A percentile compares a stretch with the other conserved stretches of the same genome.
phyloP scores from a whole-genome alignment of 2,113 vertebrate genomes.

The Pavo muticus region DNA sequence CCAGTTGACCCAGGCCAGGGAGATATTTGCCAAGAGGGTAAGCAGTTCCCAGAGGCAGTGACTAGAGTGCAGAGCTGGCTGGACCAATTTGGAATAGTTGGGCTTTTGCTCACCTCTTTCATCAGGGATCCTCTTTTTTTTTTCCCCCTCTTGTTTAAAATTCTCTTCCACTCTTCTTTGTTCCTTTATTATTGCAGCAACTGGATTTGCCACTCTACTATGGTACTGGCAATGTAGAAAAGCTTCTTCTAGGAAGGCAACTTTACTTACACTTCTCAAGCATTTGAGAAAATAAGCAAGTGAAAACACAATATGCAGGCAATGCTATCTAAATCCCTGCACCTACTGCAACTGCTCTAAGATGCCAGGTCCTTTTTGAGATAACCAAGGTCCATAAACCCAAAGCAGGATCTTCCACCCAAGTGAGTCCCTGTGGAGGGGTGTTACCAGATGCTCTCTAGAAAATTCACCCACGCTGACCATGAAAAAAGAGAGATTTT shows the following conservation, averaged over 20 bases:
- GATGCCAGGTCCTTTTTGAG: not conserved
- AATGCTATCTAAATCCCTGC: not conserved
- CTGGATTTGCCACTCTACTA: not conserved
- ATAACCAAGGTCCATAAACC: not conserved
- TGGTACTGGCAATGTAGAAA: not conserved
- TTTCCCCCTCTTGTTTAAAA: not conserved
- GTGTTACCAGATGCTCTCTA: not conserved
- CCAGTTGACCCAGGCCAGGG: conserved; percentile 1
- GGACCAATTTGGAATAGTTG: not conserved
- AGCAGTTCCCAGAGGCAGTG: not conserved
- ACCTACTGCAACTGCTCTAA: not conserved
- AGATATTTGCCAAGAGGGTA: conserved; percentile 29
- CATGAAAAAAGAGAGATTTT: not conserved
- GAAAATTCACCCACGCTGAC: not conserved
- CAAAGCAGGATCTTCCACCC: not conserved
- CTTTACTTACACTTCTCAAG: not conserved
- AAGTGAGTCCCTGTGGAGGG: not conserved
- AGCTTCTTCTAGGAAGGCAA: not conserved
- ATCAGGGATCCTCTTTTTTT: not conserved
- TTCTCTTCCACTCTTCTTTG: not conserved
- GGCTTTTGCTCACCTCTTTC: not conserved
- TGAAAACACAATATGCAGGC: not conserved
- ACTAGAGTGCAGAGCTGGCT: not conserved
- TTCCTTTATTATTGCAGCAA: not conserved
- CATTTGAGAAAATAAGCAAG: not conserved